Percentiles rank a stretch among this genome's conserved stretches.
Evolutionary conservation across 2,888 invertebrate species (phyloP).

Genomic region (Biston betularia): DNA sequence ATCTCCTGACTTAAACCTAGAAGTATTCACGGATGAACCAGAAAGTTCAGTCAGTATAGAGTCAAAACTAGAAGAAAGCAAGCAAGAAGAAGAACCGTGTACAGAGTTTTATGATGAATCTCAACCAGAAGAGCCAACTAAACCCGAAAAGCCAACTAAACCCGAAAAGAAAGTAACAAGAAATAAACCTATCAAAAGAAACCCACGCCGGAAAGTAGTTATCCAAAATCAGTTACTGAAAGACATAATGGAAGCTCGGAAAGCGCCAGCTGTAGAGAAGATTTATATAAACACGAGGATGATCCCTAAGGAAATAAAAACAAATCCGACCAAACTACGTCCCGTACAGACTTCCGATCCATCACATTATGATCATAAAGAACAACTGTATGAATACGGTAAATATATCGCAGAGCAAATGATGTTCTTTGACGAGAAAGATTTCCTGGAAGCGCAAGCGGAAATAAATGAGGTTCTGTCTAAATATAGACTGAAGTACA

Average conservation of each 20-base stretch:
- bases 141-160: background rate
- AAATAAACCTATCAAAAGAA: slow-evolving; percentile 1
- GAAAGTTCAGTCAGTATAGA: background rate
- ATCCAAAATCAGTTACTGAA: background rate
- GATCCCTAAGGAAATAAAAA: background rate
- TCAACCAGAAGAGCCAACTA: too few relatives aligned
- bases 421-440: slow-evolving; percentile 5
- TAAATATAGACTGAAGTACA: slow-evolving; percentile 11
- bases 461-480: slow-evolving; percentile 12
- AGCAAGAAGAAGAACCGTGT: background rate
- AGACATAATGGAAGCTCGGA: background rate
- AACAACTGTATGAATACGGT: slow-evolving; percentile 14
- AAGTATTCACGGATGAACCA: slow-evolving; percentile 1
- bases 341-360: background rate
- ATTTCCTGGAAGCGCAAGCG: background rate
- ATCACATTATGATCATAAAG: slow-evolving; percentile 1
- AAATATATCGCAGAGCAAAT: slow-evolving; percentile 18
- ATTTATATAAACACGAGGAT: background rate
- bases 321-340: background rate
- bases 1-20: background rate
- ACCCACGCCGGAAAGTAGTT: slow-evolving; percentile 1
- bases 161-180: background rate
- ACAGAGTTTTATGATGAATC: slow-evolving; percentile 8
- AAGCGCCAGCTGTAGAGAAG: slow-evolving; percentile 1
- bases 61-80: background rate